Evolutionary conservation across 2,113 vertebrate genomes (phyloP).

Genomic region (Pterocles orientalis): DNA sequence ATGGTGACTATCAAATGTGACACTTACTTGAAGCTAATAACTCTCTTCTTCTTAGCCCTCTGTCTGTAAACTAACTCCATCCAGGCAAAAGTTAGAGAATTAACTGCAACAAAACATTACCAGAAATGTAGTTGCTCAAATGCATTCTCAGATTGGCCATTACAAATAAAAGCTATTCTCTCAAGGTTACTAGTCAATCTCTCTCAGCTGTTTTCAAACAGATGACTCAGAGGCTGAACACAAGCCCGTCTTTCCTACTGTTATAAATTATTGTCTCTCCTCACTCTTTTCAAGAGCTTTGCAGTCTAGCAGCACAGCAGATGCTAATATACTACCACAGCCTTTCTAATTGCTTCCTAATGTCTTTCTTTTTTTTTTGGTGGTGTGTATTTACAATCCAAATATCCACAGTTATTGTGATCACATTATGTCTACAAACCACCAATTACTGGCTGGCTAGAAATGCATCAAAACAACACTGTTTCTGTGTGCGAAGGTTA

Average conservation of each 20-base stretch:
- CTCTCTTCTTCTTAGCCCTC: neutral
- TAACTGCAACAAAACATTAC: neutral
- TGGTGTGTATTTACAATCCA: neutral
- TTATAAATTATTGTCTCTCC: neutral
- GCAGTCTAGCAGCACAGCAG: neutral
- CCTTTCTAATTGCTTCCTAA: constrained; percentile 32
- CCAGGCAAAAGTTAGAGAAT: neutral
- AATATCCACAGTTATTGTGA: constrained; percentile 21
- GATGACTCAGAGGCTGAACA: neutral
- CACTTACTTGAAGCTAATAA: neutral
- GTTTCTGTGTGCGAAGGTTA: neutral
- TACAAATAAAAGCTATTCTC: neutral
- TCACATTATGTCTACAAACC: constrained; percentile 3
- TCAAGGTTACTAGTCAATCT: neutral
- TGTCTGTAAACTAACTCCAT: neutral
- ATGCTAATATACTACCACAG: neutral
- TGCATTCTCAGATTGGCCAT: neutral
- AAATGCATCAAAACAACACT: neutral
- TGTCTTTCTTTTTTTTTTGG: constrained; percentile 22
- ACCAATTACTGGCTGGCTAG: neutral
- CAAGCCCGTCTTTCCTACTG: neutral
- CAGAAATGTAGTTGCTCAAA: neutral
- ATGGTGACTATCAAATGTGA: fast-evolving
- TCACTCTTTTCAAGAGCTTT: neutral
- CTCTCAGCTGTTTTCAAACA: neutral